A percentile compares a stretch with the other conserved stretches of the same genome.
Evolutionary conservation across 2,888 invertebrate species (phyloP).

Genomic region (Eumacrocentrus americanus): DNA sequence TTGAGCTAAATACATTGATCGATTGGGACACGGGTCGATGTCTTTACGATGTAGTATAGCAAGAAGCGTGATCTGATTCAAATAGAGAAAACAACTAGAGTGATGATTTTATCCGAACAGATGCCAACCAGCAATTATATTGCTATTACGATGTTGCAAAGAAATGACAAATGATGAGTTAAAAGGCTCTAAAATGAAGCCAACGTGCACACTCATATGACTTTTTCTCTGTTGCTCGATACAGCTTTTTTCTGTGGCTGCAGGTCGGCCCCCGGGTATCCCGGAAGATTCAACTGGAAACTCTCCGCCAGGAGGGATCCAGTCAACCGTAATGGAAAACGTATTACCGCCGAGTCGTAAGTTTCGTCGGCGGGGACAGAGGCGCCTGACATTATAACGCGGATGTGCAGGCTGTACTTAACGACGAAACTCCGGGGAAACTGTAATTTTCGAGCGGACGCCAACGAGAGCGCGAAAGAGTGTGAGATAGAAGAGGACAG

Average conservation of each 20-base stretch:
- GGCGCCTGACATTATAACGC: constrained; percentile 52
- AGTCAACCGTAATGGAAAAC: constrained; percentile 53
- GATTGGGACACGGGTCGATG: too few relatives aligned
- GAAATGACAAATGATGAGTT: too few relatives aligned
- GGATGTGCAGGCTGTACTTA: constrained; percentile 60
- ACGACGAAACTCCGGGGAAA: constrained; percentile 57
- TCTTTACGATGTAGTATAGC: too few relatives aligned
- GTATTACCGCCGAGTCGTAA: constrained; percentile 53
- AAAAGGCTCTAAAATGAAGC: too few relatives aligned
- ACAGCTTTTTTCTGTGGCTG: neutral
- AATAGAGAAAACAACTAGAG: too few relatives aligned
- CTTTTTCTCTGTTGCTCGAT: neutral
- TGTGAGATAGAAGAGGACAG: neutral
- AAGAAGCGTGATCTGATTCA: neutral
- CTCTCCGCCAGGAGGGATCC: constrained; percentile 32
- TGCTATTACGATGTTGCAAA: too few relatives aligned
- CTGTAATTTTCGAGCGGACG: constrained; percentile 53
- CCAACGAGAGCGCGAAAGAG: constrained; percentile 6
- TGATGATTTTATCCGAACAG: too few relatives aligned
- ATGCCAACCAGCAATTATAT: too few relatives aligned
- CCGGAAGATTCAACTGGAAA: constrained; percentile 30
- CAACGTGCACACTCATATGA: too few relatives aligned
- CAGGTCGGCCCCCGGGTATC: too few relatives aligned
- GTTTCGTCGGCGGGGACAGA: constrained; percentile 47
- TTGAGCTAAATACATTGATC: too few relatives aligned